Evolutionary conservation across 2,888 invertebrate species (phyloP), one percentile per base, ranked within the genome.

Genomic region (Protophormia terraenovae): DNA sequence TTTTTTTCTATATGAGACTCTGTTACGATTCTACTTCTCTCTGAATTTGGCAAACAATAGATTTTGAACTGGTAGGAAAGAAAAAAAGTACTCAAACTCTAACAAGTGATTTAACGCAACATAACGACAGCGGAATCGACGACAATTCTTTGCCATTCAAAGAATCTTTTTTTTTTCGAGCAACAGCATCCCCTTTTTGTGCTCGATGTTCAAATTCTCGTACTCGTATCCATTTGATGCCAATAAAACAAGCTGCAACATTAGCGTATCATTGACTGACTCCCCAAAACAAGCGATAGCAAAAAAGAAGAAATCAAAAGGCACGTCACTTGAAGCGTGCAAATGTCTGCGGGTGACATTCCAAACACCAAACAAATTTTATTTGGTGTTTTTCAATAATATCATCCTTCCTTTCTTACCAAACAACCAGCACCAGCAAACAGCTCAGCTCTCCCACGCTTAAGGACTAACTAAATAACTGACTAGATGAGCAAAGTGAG

Each of bases 281-380:
- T 83, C 83, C 77, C 86, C 64, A 41, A 47, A 76, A 77, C 80
- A 84, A 85, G 76, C 76, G 72, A 76, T 81, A 71, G 76, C 81
- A 73, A 64, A 55, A 75, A n/a, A n/a, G n/a, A n/a, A 86, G 73
- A 86, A 86, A 83, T 81, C 83, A 86, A 86, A 83, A 86, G 83
- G 81, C 86, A 78, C 83, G 87, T 76, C 87, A 86, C 82, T 84
- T 79, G 79, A 87, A 88, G 88, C 88, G 88, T 88, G 88, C 88
- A 88, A 89, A 90, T 90, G 90, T 92, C 92, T 93, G 92, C 89
- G 90, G 90, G 90, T 93, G 92, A 92, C 92, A 92, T 90, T 89
- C 89, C 90, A 90, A 90, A 91, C 91, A 91, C 91, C 91, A 90
- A 90, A 90, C 90, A 90, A 91, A 91, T 91, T 90, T 92, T 91